A percentile compares a stretch with the other conserved stretches of the same genome.
These are phyloP conservation scores for Mythimna vitellina DNA, from an alignment of 2,888 invertebrate species.

Conservation along the genomic window DNA sequence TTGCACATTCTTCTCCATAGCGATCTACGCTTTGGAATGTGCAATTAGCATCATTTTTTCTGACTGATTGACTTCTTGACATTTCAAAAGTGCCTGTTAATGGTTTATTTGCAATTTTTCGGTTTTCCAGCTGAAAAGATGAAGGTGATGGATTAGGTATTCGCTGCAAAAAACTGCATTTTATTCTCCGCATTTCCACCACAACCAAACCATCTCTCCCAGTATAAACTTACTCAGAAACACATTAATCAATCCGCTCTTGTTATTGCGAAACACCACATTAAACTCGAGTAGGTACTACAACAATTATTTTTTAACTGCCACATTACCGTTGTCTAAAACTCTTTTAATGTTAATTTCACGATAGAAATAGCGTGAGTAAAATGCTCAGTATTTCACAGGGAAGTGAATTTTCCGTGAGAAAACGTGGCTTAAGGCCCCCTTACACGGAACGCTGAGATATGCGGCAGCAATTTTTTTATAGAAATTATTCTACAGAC, in stretches of 20 bases:
- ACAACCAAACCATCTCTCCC: background rate
- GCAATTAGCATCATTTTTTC: too few relatives aligned
- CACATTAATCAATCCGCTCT: constrained; percentile 29
- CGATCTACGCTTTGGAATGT: too few relatives aligned
- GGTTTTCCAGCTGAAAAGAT: too few relatives aligned
- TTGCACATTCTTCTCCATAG: too few relatives aligned
- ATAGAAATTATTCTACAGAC: too few relatives aligned
- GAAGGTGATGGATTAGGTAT: background rate
- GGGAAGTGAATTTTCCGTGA: constrained; percentile 63
- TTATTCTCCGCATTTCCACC: background rate
- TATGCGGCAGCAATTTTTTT: too few relatives aligned
- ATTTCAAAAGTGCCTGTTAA: too few relatives aligned
- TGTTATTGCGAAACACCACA: constrained; percentile 24
- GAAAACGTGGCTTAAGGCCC: constrained; percentile 35
- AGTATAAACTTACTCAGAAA: constrained; percentile 9
- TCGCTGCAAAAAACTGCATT: background rate
- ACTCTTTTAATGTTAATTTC: constrained; percentile 41
- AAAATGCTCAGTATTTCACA: constrained; percentile 57
- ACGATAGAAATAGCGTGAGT: constrained; percentile 45
- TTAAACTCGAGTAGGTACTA: constrained; percentile 12
- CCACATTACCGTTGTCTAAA: constrained; percentile 38
- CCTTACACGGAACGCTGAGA: background rate
- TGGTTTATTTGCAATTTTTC: too few relatives aligned
- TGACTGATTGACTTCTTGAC: too few relatives aligned
- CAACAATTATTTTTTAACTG: constrained; percentile 30